Percentiles rank a stretch among this genome's conserved stretches.
Conservation (phyloP, 64 coral and sea anemone species). For the Actinia equina region DNA sequence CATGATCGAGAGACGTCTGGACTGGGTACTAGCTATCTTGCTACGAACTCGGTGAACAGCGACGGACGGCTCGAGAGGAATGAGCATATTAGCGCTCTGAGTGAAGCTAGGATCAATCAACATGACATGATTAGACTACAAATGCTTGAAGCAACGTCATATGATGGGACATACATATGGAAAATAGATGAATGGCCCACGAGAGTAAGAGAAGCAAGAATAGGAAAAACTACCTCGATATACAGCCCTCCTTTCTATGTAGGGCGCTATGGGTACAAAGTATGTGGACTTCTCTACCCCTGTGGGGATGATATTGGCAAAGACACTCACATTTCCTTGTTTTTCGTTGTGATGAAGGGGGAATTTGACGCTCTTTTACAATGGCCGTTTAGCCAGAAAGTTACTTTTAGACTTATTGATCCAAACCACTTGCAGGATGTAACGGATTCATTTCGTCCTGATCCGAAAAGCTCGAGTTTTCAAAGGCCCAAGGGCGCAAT, state of each 20-base stretch:
- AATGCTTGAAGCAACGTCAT: conserved; percentile 40
- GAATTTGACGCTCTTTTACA: conserved; percentile 26
- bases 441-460: too few relatives aligned
- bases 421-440: too few relatives aligned
- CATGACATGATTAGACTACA: conserved; percentile 42
- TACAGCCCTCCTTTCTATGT: too few relatives aligned
- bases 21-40: neutral
- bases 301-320: conserved; percentile 36
- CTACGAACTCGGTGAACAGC: neutral
- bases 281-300: conserved; percentile 30
- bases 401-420: too few relatives aligned
- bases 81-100: conserved; percentile 28
- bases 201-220: too few relatives aligned
- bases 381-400: conserved; percentile 23
- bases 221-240: too few relatives aligned
- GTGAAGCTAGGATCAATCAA: conserved; percentile 23
- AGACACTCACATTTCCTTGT: conserved; percentile 27
- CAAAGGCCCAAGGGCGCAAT: conserved; percentile 27
- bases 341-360: conserved; percentile 26
- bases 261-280: conserved; percentile 32
- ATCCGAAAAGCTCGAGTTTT: too few relatives aligned
- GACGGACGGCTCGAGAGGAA: conserved; percentile 3
- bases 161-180: conserved; percentile 31
- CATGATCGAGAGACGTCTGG: neutral
- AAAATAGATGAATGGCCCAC: too few relatives aligned